phyloP scores from a whole-genome alignment of 2,888 invertebrate species.

The Mactromeris polynyma region DNA sequence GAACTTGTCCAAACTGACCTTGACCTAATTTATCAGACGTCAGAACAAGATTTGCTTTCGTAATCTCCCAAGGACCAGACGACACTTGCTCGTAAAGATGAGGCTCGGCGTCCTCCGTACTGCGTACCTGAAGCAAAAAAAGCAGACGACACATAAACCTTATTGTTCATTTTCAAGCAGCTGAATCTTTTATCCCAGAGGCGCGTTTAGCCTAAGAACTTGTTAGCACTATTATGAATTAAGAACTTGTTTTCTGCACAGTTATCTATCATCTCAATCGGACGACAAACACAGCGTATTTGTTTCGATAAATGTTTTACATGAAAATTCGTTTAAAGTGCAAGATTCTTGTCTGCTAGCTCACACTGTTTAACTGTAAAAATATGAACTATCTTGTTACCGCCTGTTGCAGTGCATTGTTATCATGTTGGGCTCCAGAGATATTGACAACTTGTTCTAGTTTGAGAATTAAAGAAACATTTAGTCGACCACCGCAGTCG shows the following conservation, averaged over 20 bases:
- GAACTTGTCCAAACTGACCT: conserved; percentile 83
- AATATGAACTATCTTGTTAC: background rate
- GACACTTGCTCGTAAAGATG: conserved; percentile 83
- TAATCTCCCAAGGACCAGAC: conserved; percentile 80
- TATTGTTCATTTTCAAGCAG: background rate
- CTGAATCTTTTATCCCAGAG: background rate
- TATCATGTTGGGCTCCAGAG: background rate
- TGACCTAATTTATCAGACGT: conserved; percentile 81
- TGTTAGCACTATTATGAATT: background rate
- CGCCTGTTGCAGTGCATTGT: background rate
- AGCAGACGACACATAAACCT: conserved; percentile 7
- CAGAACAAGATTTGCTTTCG: conserved; percentile 78
- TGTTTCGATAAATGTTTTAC: conserved; percentile 8
- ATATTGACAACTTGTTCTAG: background rate
- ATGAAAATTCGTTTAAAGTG: background rate
- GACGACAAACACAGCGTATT: conserved; percentile 20
- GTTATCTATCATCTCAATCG: background rate
- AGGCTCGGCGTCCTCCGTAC: conserved; percentile 69
- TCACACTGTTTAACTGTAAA: conserved; percentile 17
- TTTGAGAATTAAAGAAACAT: background rate
- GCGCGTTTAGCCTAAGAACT: background rate
- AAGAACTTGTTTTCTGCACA: background rate
- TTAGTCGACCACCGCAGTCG: background rate
- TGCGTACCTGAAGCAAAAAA: conserved; percentile 61
- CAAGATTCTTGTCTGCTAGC: conserved; percentile 17